Conservation (phyloP, 2,888 invertebrate genomes). For the Perizoma affinitatum region DNA sequence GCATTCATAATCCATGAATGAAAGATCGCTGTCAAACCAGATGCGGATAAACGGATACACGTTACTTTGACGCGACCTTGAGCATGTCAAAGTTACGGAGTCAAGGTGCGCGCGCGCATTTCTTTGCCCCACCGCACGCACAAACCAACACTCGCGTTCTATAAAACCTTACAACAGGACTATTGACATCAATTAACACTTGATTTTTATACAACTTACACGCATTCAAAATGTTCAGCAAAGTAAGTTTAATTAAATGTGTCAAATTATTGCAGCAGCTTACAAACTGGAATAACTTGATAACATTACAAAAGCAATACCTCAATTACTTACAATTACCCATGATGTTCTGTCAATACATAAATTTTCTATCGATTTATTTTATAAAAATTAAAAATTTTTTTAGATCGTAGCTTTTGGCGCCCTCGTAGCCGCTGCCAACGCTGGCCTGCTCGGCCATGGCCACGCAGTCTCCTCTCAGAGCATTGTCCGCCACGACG, state of each 20-base stretch:
- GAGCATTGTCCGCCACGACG: constrained; percentile 65
- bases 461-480: constrained; percentile 67
- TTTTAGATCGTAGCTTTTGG: constrained; percentile 68
- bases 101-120: constrained; percentile 47
- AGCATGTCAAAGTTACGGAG: constrained; percentile 44
- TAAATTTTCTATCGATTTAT: no score
- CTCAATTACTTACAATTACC: no score
- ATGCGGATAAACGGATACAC: constrained; percentile 31
- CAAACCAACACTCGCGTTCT: constrained; percentile 31
- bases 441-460: constrained; percentile 68
- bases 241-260: constrained; percentile 50
- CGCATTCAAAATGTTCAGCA: constrained; percentile 65
- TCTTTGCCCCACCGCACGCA: constrained; percentile 41
- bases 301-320: no score
- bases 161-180: constrained; percentile 48
- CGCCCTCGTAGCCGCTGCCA: constrained; percentile 70
- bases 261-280: constrained; percentile 10
- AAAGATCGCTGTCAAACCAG: constrained; percentile 26
- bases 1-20: constrained; percentile 11
- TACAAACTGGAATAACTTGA: constrained; percentile 11
- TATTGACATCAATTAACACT: constrained; percentile 57
- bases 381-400: not conserved
- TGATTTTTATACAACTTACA: constrained; percentile 46
- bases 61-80: constrained; percentile 36
- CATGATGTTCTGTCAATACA: no score